These are phyloP conservation scores for Neopelma chrysocephalum DNA, from an alignment of 2,797 vertebrate genomes.

Conservation along the genomic window DNA sequence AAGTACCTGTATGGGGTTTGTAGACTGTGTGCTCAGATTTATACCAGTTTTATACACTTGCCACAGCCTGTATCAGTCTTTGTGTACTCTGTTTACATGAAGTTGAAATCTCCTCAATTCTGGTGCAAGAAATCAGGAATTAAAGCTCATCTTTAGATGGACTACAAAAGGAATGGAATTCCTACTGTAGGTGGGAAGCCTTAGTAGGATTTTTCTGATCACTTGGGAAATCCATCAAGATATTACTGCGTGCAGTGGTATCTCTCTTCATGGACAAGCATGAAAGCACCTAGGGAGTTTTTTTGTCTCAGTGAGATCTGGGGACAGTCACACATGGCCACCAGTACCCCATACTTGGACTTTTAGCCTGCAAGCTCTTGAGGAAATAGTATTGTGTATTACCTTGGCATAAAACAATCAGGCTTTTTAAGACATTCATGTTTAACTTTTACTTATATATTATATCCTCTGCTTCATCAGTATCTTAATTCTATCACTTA, in stretches of 20 bases:
- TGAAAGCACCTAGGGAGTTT: not conserved
- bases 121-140: not conserved
- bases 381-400: not conserved
- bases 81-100: not conserved
- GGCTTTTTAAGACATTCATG: not conserved
- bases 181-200: not conserved
- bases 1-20: not conserved
- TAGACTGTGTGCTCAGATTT: not conserved
- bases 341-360: not conserved
- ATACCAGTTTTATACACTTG: not conserved
- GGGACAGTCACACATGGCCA: not conserved
- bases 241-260: not conserved
- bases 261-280: not conserved
- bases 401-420: not conserved
- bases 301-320: not conserved
- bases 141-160: not conserved
- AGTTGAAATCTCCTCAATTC: not conserved
- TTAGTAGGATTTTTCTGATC: not conserved
- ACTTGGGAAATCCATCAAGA: not conserved
- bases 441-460: not conserved
- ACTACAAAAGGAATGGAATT: not conserved
- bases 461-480: not conserved
- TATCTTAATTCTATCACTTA: not conserved
- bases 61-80: not conserved
- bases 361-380: not conserved